Evolutionary conservation across 1,140 invertebrate genomes (phyloP).

Genomic region (Tetragnatha versicolor): DNA sequence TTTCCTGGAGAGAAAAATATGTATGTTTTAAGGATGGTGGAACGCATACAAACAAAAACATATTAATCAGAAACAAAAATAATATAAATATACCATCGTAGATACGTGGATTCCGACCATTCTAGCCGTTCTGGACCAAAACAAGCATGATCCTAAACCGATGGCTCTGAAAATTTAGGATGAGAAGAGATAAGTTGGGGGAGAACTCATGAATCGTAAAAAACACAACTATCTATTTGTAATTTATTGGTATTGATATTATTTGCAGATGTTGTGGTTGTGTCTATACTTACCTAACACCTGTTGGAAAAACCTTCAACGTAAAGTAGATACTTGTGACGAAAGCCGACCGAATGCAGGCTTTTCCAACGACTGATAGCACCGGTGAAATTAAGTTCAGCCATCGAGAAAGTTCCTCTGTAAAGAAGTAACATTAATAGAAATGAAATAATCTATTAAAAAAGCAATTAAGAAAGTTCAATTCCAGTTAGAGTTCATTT

Average conservation of each 20-base stretch:
- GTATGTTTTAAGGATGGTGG: too few species aligned
- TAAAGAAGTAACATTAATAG: slow-evolving; percentile 15
- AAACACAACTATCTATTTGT: too few species aligned
- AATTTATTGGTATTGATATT: too few species aligned
- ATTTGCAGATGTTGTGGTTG: not conserved
- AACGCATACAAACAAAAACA: too few species aligned
- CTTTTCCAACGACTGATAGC: slow-evolving; percentile 25
- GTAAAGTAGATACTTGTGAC: slow-evolving; percentile 32
- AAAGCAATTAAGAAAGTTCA: too few species aligned
- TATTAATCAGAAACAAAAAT: too few species aligned
- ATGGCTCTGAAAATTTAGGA: slow-evolving; percentile 39
- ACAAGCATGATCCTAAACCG: slow-evolving; percentile 55
- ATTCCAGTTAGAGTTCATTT: too few species aligned
- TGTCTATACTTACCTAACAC: slow-evolving; percentile 31
- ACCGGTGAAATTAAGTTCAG: slow-evolving; percentile 30
- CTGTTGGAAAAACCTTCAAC: slow-evolving; percentile 39
- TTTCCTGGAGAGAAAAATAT: slow-evolving; percentile 26
- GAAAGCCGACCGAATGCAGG: slow-evolving; percentile 30
- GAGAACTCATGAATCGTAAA: not conserved
- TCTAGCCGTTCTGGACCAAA: slow-evolving; percentile 48
- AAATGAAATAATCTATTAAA: too few species aligned
- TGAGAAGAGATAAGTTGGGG: not conserved
- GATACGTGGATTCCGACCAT: slow-evolving; percentile 53
- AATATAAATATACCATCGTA: slow-evolving; percentile 33
- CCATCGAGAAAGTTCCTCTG: not conserved